A percentile compares a stretch with the other conserved stretches of the same genome.
Conservation (phyloP, 2,113 vertebrate genomes). For the Chionis minor region DNA sequence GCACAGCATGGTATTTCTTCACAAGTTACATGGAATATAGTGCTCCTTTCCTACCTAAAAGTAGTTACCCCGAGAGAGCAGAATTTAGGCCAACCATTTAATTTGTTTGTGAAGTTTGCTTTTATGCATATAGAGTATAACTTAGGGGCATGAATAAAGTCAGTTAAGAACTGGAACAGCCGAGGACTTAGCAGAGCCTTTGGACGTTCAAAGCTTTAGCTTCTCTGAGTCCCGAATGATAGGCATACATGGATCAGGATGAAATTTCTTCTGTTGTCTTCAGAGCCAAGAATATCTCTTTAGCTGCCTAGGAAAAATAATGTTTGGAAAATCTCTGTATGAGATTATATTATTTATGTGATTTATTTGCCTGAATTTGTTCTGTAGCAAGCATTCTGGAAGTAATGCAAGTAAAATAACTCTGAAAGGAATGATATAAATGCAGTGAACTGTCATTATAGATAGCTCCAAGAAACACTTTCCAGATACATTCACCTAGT, state of each 20-base stretch:
- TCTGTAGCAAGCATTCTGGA: slow-evolving; percentile 6
- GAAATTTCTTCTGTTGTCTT: not conserved
- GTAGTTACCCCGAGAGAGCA: not conserved
- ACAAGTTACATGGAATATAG: not conserved
- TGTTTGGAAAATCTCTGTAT: not conserved
- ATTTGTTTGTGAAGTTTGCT: not conserved
- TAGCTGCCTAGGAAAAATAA: not conserved
- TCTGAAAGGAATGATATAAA: not conserved
- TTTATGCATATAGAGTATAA: not conserved
- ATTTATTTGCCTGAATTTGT: slow-evolving; percentile 16
- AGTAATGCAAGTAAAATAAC: slow-evolving; percentile 27
- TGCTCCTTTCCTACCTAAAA: not conserved
- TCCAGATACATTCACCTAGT: not conserved
- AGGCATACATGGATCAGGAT: not conserved
- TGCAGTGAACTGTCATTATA: not conserved
- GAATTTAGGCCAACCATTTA: not conserved
- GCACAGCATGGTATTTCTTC: not conserved
- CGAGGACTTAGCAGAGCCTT: not conserved
- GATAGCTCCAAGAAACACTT: not conserved
- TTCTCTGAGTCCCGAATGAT: not conserved
- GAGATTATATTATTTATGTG: not conserved
- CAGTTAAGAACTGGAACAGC: not conserved
- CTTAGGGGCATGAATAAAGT: not conserved
- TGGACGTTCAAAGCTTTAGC: not conserved
- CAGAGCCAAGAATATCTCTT: not conserved